phyloP scores from a whole-genome alignment of 2,797 vertebrate genomes.

The Natrix natrix region DNA sequence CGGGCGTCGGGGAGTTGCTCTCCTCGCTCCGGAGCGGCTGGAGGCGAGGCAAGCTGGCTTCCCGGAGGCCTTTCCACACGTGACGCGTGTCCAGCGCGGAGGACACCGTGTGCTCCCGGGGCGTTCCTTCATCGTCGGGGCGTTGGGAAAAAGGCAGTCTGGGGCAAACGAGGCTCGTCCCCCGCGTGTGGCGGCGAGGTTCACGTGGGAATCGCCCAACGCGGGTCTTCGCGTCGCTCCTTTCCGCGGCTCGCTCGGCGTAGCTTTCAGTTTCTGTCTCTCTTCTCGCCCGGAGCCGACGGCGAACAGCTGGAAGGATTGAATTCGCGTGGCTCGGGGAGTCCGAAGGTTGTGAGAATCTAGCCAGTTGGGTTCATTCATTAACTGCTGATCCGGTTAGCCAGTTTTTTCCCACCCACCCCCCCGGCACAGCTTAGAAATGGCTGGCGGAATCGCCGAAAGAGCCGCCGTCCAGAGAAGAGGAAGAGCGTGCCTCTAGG shows the following conservation, averaged over 20 bases:
- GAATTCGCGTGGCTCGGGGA: background rate
- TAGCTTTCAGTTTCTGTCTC: background rate
- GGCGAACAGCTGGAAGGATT: background rate
- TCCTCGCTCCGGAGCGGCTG: background rate
- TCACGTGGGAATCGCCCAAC: background rate
- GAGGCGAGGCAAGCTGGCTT: background rate
- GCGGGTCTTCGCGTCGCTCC: background rate
- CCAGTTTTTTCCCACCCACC: fast-evolving
- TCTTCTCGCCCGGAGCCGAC: background rate
- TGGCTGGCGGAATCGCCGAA: background rate
- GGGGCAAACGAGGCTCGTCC: background rate
- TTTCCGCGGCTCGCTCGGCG: background rate
- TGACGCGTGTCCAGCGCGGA: background rate
- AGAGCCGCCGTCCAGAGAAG: background rate
- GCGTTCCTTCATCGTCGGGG: background rate
- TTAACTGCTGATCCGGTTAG: background rate
- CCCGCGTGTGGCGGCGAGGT: background rate
- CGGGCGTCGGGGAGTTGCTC: background rate
- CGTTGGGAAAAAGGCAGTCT: background rate
- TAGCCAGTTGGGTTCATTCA: background rate
- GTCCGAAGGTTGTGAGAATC: background rate
- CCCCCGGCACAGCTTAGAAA: background rate
- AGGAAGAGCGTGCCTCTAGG: background rate
- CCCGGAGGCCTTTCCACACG: background rate
- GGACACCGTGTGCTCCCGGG: background rate